phyloP scores from a whole-genome alignment of 2,888 invertebrate genomes.

The Trichopria drosophilae region DNA sequence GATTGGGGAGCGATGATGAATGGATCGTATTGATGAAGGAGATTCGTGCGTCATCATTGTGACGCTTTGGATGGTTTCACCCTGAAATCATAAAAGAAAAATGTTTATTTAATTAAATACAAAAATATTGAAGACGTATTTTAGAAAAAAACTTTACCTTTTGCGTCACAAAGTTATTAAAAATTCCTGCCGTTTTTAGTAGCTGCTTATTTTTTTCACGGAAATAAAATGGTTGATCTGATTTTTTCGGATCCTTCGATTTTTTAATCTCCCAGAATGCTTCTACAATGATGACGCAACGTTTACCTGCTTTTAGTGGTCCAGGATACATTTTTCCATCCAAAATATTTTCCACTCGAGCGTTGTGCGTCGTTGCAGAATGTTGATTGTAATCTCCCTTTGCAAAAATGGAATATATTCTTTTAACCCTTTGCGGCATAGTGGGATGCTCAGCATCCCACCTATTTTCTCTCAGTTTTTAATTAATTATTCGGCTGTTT shows the following conservation, averaged over 20 bases:
- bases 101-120: background rate
- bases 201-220: constrained; percentile 17
- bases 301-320: constrained; percentile 19
- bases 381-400: constrained; percentile 20
- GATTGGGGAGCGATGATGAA: constrained; percentile 24
- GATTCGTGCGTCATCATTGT: constrained; percentile 28
- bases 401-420: too few relatives aligned
- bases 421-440: too few relatives aligned
- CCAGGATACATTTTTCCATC: constrained; percentile 25
- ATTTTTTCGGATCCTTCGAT: constrained; percentile 10
- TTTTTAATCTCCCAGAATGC: constrained; percentile 25
- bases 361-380: constrained; percentile 25
- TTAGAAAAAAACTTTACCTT: constrained; percentile 13
- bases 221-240: constrained; percentile 26
- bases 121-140: constrained; percentile 1
- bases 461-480: too few relatives aligned
- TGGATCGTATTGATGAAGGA: constrained; percentile 6
- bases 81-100: constrained; percentile 24
- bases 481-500: too few relatives aligned
- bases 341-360: constrained; percentile 25
- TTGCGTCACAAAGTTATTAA: constrained; percentile 13
- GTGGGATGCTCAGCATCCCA: too few relatives aligned
- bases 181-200: constrained; percentile 28
- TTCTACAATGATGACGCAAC: constrained; percentile 28
- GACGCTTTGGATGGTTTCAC: constrained; percentile 18